These are phyloP conservation scores for Leptogaster cylindrica DNA, from an alignment of 2,888 invertebrate species.

Conservation along the genomic window DNA sequence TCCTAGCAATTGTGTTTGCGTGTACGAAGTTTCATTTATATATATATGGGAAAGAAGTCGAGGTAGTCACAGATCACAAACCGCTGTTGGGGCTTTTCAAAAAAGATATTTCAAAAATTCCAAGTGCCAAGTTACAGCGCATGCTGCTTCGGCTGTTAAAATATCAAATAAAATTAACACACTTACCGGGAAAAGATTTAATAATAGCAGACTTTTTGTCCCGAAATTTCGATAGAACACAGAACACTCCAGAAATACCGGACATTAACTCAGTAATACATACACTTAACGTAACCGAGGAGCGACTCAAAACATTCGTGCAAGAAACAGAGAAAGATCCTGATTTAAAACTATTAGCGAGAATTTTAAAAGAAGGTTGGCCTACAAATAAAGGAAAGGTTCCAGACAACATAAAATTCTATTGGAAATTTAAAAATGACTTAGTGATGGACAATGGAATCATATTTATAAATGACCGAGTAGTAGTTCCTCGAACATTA, in stretches of 20 bases:
- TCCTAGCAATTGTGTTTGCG: slow-evolving; percentile 47
- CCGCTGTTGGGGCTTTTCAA: slow-evolving; percentile 42
- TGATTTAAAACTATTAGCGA: neutral
- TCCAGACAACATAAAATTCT: neutral
- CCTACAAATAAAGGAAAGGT: no score
- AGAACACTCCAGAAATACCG: neutral
- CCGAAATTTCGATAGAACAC: slow-evolving; percentile 29
- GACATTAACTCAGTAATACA: slow-evolving; percentile 41
- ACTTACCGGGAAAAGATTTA: slow-evolving; percentile 49
- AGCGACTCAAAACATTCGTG: slow-evolving; percentile 25
- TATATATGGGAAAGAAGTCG: slow-evolving; percentile 48
- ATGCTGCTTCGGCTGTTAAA: slow-evolving; percentile 48
- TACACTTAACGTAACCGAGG: neutral
- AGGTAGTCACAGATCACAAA: slow-evolving; percentile 46
- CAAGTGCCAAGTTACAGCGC: slow-evolving; percentile 47
- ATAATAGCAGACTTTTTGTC: slow-evolving; percentile 45
- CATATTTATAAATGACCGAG: slow-evolving; percentile 11
- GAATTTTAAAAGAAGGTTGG: slow-evolving; percentile 5
- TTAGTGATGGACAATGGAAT: neutral
- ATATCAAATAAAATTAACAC: slow-evolving; percentile 49
- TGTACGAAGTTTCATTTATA: slow-evolving; percentile 49
- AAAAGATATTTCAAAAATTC: slow-evolving; percentile 46
- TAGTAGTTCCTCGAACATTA: neutral
- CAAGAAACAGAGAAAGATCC: no score
- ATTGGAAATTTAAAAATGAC: slow-evolving; percentile 10